Base-by-base conservation (phyloP, 2,888 invertebrate genomes). In the Allolobophora icterica region DNA sequence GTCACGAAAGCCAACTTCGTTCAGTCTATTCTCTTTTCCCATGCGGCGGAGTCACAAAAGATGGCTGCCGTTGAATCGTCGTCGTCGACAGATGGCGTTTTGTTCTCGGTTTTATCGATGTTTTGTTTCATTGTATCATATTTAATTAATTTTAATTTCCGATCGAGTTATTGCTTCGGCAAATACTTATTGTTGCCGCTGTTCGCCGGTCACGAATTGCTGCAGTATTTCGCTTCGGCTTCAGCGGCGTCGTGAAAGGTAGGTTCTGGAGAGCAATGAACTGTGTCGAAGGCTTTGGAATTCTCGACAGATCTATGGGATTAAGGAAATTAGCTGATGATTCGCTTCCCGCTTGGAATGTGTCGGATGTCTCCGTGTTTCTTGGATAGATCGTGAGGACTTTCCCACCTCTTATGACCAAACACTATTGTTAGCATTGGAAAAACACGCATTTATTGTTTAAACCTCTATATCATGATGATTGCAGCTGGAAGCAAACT, bases 101-200 rank as follows among this genome's bases (percentile, higher is more conserved):
- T 71, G 71, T 71, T 71, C 71, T n/a, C 8, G 71, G n/a, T n/a
- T 71, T 71, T 71, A 71, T 71, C 71, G 71, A 3, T n/a, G 71
- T n/a, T 71, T 71, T 71, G 71, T 71, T n/a, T 71, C 71, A 30
- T 71, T 71, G 30, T 71, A n/a, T 71, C 71, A 71, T 71, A 71
- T 71, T 71, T n/a, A 71, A 71, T 71, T 71, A 71, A 71, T n/a
- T 71, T 71, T 71, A 71, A 71, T 71, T 71, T 71, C 71, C 71
- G 71, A 71, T 71, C 71, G 71, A 8, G 71, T 71, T 71, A 71
- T 71, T 71, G 71, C 71, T 30, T 13, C 30, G 30, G 30, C 71
- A 71, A 71, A 71, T n/a, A n/a, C 71, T 71, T 71, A 30, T 71
- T 71, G 71, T n/a, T 71, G 71, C 6, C 1, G 13, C 13, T 71